Conservation (phyloP, 2,797 vertebrate genomes). For the Bradypodion pumilum region DNA sequence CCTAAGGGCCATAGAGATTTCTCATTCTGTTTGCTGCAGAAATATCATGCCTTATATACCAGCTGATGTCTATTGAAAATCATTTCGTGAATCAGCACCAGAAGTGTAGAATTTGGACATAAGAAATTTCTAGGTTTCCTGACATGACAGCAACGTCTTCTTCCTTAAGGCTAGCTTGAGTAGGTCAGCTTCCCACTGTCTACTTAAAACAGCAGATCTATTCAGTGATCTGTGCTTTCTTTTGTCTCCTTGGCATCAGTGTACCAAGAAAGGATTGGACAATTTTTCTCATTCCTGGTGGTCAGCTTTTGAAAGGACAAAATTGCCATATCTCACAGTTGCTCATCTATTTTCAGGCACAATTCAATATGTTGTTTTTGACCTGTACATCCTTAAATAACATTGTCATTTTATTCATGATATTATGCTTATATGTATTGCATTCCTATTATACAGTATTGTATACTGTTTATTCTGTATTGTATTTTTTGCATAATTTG, state of each 20-base stretch:
- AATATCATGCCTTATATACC: not conserved
- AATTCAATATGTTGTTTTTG: too few species aligned
- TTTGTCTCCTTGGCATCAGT: not conserved
- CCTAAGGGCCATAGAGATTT: not conserved
- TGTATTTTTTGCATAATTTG: too few species aligned
- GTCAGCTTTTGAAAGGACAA: not conserved
- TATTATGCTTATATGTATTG: too few species aligned
- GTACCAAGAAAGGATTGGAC: not conserved
- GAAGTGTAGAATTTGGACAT: not conserved
- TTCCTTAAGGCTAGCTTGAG: not conserved
- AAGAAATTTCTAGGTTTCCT: not conserved
- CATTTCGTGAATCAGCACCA: not conserved
- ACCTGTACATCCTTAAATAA: too few species aligned
- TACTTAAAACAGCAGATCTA: not conserved
- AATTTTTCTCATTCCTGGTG: not conserved
- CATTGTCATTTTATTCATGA: too few species aligned
- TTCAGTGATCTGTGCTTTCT: not conserved
- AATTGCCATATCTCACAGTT: not conserved
- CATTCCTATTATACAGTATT: too few species aligned
- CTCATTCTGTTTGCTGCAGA: not conserved
- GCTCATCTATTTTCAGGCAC: not conserved
- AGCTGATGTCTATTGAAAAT: not conserved
- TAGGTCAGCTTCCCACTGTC: not conserved
- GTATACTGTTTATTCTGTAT: too few species aligned
- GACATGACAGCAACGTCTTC: not conserved